phyloP scores from a whole-genome alignment of 1,140 invertebrate genomes.

The Ips typographus region DNA sequence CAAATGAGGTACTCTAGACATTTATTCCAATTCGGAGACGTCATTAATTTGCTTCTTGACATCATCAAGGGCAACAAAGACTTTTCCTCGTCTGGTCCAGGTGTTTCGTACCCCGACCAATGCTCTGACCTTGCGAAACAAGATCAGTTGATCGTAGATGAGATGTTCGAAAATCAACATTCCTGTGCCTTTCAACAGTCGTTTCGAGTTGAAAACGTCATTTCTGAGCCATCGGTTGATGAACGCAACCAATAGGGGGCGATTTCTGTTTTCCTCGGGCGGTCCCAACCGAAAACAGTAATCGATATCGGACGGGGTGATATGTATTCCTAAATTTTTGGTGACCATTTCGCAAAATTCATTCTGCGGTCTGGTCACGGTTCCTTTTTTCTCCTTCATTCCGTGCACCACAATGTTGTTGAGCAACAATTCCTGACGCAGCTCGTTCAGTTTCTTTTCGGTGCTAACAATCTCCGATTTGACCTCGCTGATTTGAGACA shows the following conservation, averaged over 20 bases:
- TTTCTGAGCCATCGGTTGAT: conserved; percentile 10
- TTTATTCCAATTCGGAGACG: not conserved
- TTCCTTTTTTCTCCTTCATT: conserved; percentile 2
- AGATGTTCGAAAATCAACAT: conserved; percentile 4
- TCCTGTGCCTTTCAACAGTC: conserved; percentile 7
- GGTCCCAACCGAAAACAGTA: conserved; percentile 13
- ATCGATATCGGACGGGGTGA: conserved; percentile 6
- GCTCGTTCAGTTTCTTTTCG: conserved; percentile 1
- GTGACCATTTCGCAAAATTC: conserved; percentile 2
- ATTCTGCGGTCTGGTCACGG: not conserved
- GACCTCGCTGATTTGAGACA: not conserved
- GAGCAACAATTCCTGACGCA: not conserved
- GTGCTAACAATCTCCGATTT: not conserved
- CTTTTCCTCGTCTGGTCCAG: conserved; percentile 6
- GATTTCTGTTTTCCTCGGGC: no score
- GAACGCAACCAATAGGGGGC: conserved; percentile 2
- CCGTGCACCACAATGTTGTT: conserved; percentile 9
- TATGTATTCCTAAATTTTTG: not conserved
- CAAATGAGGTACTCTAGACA: no score
- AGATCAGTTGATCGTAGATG: not conserved
- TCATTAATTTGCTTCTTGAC: conserved; percentile 2
- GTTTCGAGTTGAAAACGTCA: conserved; percentile 11
- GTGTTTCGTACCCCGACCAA: conserved; percentile 2
- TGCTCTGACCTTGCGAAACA: not conserved
- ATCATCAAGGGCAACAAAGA: not conserved